phyloP scores from a whole-genome alignment of 2,113 vertebrate species.

The Cygnus buccinator region DNA sequence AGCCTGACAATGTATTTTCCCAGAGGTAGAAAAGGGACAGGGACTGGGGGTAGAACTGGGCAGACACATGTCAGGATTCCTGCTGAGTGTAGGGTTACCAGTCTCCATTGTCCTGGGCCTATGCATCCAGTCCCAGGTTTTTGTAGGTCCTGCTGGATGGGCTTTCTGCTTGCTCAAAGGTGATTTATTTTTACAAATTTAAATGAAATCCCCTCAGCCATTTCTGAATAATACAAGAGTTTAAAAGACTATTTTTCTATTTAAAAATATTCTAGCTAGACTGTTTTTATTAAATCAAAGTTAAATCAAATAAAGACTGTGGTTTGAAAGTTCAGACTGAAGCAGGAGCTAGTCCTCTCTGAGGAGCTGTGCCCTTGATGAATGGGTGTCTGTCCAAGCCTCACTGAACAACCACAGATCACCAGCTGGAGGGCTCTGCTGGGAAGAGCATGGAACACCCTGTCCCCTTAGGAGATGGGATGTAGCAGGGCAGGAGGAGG shows the following conservation, averaged over 20 bases:
- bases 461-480: neutral
- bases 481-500: neutral
- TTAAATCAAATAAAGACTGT: slow-evolving; percentile 48
- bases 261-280: slow-evolving; percentile 29
- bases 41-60: neutral
- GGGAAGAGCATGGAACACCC: neutral
- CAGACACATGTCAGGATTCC: neutral
- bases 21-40: neutral
- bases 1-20: neutral
- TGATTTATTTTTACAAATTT: slow-evolving; percentile 63
- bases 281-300: slow-evolving; percentile 67
- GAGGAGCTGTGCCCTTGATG: neutral
- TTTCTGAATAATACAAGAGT: slow-evolving; percentile 41
- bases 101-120: neutral
- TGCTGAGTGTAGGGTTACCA: neutral
- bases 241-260: slow-evolving; percentile 44
- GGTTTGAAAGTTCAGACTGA: slow-evolving; percentile 43
- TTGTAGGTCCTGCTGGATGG: neutral
- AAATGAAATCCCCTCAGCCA: slow-evolving; percentile 21
- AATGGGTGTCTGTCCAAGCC: neutral
- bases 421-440: neutral
- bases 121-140: neutral
- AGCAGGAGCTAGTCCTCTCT: neutral
- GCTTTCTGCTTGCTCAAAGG: slow-evolving; percentile 22
- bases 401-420: neutral